A percentile compares a stretch with the other conserved stretches of the same genome.
Conservation (phyloP, 2,113 vertebrate species). For the Pachypanchax playfairii region DNA sequence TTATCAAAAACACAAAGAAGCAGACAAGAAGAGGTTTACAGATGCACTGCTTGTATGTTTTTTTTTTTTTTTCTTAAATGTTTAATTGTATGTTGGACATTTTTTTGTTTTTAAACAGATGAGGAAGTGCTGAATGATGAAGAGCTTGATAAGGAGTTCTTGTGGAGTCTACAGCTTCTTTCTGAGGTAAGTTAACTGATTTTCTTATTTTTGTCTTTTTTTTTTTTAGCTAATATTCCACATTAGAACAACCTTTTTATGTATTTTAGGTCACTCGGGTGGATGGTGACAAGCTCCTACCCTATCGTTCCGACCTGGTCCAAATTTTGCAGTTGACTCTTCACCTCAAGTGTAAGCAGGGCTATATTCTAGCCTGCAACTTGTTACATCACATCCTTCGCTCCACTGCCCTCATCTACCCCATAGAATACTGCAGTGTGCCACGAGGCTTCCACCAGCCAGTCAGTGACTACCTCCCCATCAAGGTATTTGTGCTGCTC, state of each 20-base stretch:
- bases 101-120: conserved; percentile 78
- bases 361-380: conserved; percentile 96
- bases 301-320: conserved; percentile 89
- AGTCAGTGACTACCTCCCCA: conserved; percentile 91
- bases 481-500: conserved; percentile 83
- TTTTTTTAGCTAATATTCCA: neutral
- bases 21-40: neutral
- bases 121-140: conserved; percentile 95
- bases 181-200: conserved; percentile 86
- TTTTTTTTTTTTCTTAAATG: neutral
- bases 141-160: conserved; percentile 95
- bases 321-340: conserved; percentile 92
- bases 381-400: conserved; percentile 95
- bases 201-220: neutral
- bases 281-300: conserved; percentile 93
- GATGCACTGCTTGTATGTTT: neutral
- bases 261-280: conserved; percentile 89
- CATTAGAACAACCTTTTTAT: neutral
- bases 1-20: conserved; percentile 32
- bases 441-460: conserved; percentile 93
- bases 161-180: conserved; percentile 96
- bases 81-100: no score
- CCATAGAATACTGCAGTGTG: conserved; percentile 97
- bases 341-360: conserved; percentile 95
- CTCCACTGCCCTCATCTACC: conserved; percentile 93